Base-by-base conservation (phyloP, 2,888 invertebrate genomes). In the Lacanobia wlatinum region DNA sequence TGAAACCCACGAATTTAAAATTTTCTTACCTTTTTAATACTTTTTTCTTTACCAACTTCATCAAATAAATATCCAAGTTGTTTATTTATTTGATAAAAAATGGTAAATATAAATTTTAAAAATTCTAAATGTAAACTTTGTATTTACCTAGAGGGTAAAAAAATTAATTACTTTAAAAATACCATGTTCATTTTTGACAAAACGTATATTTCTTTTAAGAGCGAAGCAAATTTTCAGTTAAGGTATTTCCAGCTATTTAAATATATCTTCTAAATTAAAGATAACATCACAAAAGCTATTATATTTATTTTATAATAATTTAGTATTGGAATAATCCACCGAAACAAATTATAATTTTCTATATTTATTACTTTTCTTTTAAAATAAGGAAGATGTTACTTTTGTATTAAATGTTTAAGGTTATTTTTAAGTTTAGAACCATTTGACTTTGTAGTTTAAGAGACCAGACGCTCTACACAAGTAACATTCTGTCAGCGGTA, bases 261-360 rank as follows among this genome's bases (percentile, higher is more conserved):
- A n/a, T 12, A 23, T 0, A 38, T 10, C 2, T 8, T 34, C n/a
- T 9, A 53, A 59, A 55, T 55, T 28, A 40, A 59, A 52, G 62
- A 61, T 18, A 43, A 67, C 81, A 81, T 81, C 75, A 81, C 81
- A 75, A 60, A 68, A 66, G 14, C 38, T 43, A 9, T 59, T 48
- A 52, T 65, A 62, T 21, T 50, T 58, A 67, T 67, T 65, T 55
- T 50, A 50, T 69, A 43, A 52, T 70, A 66, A 66, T 67, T 61
- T 78, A 78, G 65, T 74, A 81, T 81, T 81, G 80, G 80, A 74
- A 81, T 66, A 46, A 58, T 81, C 81, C 81, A 81, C 81, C 81
- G 81, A 81, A 80, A 71, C 62, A 78, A 71, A 61, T 74, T 69
- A 12, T 69, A 61, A 50, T 23, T 75, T 78, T 63, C 56, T 28